Base-by-base conservation (phyloP, 2,888 invertebrate genomes). In the Apamea monoglypha region DNA sequence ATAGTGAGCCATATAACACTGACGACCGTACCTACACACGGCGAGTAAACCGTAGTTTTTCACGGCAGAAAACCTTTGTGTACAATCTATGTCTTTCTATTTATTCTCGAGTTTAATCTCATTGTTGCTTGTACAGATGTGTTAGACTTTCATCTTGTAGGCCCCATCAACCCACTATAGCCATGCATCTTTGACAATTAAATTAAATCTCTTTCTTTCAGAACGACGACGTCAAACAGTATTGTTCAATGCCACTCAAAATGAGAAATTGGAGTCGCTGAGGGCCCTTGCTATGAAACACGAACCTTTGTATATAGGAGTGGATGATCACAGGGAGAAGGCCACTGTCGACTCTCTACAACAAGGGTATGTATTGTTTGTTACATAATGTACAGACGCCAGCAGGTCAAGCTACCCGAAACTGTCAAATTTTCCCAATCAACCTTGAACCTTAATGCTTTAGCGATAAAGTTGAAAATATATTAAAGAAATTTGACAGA, bases 201-300 rank as follows among this genome's bases (percentile, higher is more conserved):
- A n/a, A 1, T 71, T 71, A 59, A 14, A 69, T 21, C 2, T 50
- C 14, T 63, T 70, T 76, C 84, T 96, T 64, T 29, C 92, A 99
- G 99, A 99, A n/a, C n/a, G n/a, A 96, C 97, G 98, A 63, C 97
- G 99, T 74, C 99, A 99, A 97, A 99, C 99, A 0, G 99, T 99
- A 99, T 93, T 99, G 82, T 99, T 99, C 95, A 99, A 99, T 93
- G 99, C 99, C 2, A 99, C 99, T 1, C 98, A 99, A 92, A 99
- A 99, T 0, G 97, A 98, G 90, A 99, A 99, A 95, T 99, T 98
- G 0, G 98, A 99, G 94, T 98, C 98, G 64, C 95, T 99, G 72
- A 98, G 99, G 8, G 97, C 98, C 53, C 95, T 99, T 64, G 99
- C 99, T 0, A 96, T 99, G 18, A 99, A 99, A 95, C 98, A 99